Evolutionary conservation across 2,888 invertebrate species (phyloP), one percentile per base, ranked within the genome.

Genomic region (Eutolmus rufibarbis): DNA sequence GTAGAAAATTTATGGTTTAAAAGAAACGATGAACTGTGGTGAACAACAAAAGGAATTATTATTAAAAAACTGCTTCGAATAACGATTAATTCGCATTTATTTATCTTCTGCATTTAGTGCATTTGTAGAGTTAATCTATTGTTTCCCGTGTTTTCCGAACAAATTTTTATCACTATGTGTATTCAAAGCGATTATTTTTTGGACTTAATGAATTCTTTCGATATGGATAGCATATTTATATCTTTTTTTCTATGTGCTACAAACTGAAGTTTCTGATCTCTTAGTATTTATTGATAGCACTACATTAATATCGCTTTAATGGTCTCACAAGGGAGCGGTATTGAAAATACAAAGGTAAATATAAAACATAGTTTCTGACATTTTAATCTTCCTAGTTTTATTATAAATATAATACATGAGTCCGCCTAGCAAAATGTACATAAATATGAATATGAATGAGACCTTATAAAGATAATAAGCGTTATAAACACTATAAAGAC

Each of bases 381-480:
- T 12, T 66, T 37, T 19, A 40, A 12, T 43, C 43, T 37, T 40
- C 14, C 78, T 78, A 78, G 16, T 2, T 78, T 40, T 78, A 78
- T 78, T 78, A 77, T 77, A 77, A 14, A 76, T 66, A 66, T 8
- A 66, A 66, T 66, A 66, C 12, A 66, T 66, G 9, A 31, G 51
- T 81, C 16, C 19, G 14, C 12, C 81, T 81, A 81, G 81, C 8
- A 56, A n/a, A n/a, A 81, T 81, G 23, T 56, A 66, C 66, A 66
- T 66, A 81, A 51, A 81, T 81, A 56, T 51, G 28, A 81, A 81
- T 51, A 51, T n/a, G 46, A 81, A 81, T 56, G 56, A n/a, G 28
- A 56, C 31, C 56, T 81, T 81, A 81, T 56, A 81, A 81, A 56
- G 81, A 81, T 81, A 81, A 51, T 81, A 81, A 81, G 81, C 81